These are phyloP conservation scores for Troides helena DNA, from an alignment of 2,888 invertebrate species.

Conservation along the genomic window DNA sequence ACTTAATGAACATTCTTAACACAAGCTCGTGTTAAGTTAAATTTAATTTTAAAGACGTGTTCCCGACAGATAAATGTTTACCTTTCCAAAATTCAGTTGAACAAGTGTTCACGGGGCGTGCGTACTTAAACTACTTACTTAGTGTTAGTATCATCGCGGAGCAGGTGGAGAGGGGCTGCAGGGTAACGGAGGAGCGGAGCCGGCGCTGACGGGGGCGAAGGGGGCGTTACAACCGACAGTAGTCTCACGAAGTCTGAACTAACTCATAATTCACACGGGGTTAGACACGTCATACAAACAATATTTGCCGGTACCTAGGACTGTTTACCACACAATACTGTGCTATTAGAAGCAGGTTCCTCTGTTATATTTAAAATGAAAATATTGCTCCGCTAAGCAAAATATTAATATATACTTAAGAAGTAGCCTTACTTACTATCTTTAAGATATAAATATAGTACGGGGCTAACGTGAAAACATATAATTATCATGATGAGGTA, in stretches of 20 bases:
- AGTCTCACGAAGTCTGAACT: conserved; percentile 19
- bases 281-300: conserved; percentile 19
- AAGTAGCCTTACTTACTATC: no score
- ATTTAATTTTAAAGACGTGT: not conserved
- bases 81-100: conserved; percentile 6
- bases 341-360: not conserved
- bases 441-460: no score
- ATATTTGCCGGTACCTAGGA: not conserved
- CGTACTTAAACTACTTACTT: conserved; percentile 10
- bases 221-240: conserved; percentile 13
- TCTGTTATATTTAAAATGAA: no score
- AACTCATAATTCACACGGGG: conserved; percentile 19
- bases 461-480: no score
- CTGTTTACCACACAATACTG: not conserved
- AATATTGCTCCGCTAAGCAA: no score
- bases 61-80: conserved; percentile 12
- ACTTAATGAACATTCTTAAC: not conserved
- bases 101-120: not conserved
- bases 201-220: no score
- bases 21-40: not conserved
- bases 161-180: not conserved
- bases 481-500: no score
- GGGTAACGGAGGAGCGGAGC: no score
- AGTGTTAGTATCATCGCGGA: conserved; percentile 7
- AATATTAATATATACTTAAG: no score